Percentiles rank a stretch among this genome's conserved stretches.
phyloP scores from a whole-genome alignment of 1,140 invertebrate genomes.

The Camponotus pennsylvanicus region DNA sequence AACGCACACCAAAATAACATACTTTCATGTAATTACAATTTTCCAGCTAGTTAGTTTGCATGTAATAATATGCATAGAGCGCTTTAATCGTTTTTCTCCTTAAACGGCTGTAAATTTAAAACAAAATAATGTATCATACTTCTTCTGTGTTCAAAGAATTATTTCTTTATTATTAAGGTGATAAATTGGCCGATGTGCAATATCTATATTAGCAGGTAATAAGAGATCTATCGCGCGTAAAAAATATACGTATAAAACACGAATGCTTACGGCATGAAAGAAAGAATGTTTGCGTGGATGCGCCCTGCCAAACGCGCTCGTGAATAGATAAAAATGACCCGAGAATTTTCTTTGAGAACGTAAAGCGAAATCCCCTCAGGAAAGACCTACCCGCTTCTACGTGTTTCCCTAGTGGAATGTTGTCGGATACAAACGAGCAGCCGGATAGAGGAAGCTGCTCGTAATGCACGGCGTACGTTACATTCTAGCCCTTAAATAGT shows the following conservation, averaged over 20 bases:
- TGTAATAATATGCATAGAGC: no score
- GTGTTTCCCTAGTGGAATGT: conserved; percentile 24
- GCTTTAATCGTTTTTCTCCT: not conserved
- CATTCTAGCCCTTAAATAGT: not conserved
- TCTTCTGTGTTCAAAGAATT: no score
- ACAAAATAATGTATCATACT: no score
- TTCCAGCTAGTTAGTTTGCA: conserved; percentile 6
- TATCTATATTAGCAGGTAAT: not conserved
- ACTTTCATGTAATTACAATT: not conserved
- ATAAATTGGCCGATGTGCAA: not conserved
- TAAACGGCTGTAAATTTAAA: no score
- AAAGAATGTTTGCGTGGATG: not conserved
- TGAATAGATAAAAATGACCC: conserved; percentile 34
- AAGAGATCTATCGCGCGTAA: not conserved
- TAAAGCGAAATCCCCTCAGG: conserved; percentile 8
- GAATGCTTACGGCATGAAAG: not conserved
- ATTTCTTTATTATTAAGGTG: not conserved
- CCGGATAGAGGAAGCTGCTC: not conserved
- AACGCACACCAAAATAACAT: not conserved
- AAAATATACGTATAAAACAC: not conserved
- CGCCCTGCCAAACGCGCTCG: not conserved
- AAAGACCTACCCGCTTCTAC: not conserved
- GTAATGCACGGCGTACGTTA: not conserved
- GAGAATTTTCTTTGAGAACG: conserved; percentile 49
- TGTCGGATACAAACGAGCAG: conserved; percentile 4